Percentiles rank a stretch among this genome's conserved stretches.
These are phyloP conservation scores for Vidua macroura DNA, from an alignment of 2,113 vertebrate genomes.

Conservation along the genomic window DNA sequence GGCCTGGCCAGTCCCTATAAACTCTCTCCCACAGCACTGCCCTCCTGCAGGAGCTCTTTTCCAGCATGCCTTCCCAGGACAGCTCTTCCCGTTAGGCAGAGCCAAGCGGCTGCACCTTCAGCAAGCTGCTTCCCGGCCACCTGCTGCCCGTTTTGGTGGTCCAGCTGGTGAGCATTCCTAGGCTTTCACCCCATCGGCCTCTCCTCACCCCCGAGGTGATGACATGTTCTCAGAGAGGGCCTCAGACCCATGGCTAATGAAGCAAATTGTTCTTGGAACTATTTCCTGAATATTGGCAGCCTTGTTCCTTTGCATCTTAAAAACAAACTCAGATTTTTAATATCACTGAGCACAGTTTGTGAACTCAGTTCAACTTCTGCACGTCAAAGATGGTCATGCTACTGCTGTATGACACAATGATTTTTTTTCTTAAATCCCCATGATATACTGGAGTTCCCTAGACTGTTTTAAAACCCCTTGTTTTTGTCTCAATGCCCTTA, in stretches of 20 bases:
- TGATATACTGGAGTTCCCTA: not conserved
- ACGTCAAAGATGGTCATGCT: rapidly evolving
- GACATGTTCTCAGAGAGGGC: not conserved
- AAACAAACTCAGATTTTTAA: not conserved
- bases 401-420: rapidly evolving
- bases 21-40: rapidly evolving
- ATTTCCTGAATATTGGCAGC: not conserved
- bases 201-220: not conserved
- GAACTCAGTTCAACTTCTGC: not conserved
- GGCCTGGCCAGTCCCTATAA: not conserved
- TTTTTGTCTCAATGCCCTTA: not conserved
- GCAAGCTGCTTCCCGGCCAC: not conserved
- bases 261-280: constrained; percentile 13
- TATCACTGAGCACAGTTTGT: not conserved
- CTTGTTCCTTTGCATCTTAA: not conserved
- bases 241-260: constrained; percentile 7
- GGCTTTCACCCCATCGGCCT: not conserved
- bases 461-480: not conserved
- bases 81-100: not conserved
- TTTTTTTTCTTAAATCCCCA: not conserved
- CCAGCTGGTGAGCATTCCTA: constrained; percentile 44
- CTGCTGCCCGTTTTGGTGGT: constrained; percentile 11
- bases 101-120: constrained; percentile 40
- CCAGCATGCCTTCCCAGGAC: not conserved
- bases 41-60: not conserved